Evolutionary conservation across 2,113 vertebrate species (phyloP), one percentile per base, ranked within the genome.

Genomic region (Mobula birostris): DNA sequence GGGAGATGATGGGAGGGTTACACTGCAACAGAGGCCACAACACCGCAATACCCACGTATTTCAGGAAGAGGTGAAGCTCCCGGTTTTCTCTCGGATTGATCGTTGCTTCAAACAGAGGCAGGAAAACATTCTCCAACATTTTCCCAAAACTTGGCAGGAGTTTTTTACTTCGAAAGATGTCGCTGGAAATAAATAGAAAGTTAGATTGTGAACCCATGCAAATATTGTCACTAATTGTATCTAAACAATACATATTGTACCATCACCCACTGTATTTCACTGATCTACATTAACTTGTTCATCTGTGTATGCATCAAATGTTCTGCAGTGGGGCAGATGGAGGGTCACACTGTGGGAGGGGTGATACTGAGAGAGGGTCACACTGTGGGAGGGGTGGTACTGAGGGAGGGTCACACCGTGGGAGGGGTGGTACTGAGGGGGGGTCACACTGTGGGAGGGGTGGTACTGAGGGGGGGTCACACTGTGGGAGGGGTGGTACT

Each of bases 91-190:
- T 98, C 17, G 99, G 99, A 94, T 98, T 98, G 94, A 99, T 96
- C 0, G 98, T 99, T 14, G 98, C 98, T 96, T 99, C 97, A 95
- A 99, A 99, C 74, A 99, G 97, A 17, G 99, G 98, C 80, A 99
- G 95, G 95, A 99, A 99, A 94, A 99, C 97, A 95, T 99, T 99
- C 95, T 99, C 98, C 96, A 99, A 95, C 97, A 99, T 99, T 96
- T 98, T 99, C 88, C 98, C 97, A 87, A 98, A 99, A 96, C 95
- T 97, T 79, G 98, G 97, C 91, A 99, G 90, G 94, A 99, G 95
- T 94, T 98, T 98, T 97, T 98, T 99, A 94, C 97, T 96, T 96
- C 96, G 98, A 96, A 99, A 99, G 97, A 99, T 99, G 95, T 99
- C 98, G 96, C 98, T 99, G 96, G 48, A 94, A 96, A 95, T 72